These are phyloP conservation scores for Anarrhichthys ocellatus DNA, from an alignment of 2,113 vertebrate species.

Conservation along the genomic window DNA sequence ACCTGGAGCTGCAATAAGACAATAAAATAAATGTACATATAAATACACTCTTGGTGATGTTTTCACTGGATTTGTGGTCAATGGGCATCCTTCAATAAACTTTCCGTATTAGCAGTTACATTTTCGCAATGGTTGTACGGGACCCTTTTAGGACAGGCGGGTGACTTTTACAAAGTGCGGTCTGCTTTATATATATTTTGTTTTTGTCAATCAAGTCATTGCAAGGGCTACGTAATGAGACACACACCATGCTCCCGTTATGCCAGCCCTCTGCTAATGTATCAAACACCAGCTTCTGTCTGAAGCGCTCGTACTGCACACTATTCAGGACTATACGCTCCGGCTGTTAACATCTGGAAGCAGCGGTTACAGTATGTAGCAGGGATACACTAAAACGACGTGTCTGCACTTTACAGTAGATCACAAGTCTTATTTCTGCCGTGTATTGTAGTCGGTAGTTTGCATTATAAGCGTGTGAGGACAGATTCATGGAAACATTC, in stretches of 20 bases:
- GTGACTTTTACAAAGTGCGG: constrained; percentile 45
- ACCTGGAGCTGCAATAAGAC: constrained; percentile 57
- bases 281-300: constrained; percentile 20
- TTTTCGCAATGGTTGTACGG: neutral
- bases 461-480: constrained; percentile 18
- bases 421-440: neutral
- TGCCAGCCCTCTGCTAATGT: constrained; percentile 33
- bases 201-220: constrained; percentile 8
- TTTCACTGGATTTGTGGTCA: constrained; percentile 33
- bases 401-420: neutral
- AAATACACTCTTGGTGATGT: constrained; percentile 10
- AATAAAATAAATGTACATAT: constrained; percentile 12
- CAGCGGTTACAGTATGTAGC: constrained; percentile 19
- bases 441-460: neutral
- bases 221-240: constrained; percentile 36
- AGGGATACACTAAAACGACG: constrained; percentile 3
- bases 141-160: constrained; percentile 22
- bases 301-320: constrained; percentile 22
- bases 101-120: neutral
- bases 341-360: neutral
- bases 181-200: constrained; percentile 9
- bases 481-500: constrained; percentile 44
- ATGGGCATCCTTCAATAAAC: neutral
- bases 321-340: neutral
- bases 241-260: constrained; percentile 11